Percentiles rank a stretch among this genome's conserved stretches.
Evolutionary conservation across 2,113 vertebrate species (phyloP).

Genomic region (Bubo scandiacus): DNA sequence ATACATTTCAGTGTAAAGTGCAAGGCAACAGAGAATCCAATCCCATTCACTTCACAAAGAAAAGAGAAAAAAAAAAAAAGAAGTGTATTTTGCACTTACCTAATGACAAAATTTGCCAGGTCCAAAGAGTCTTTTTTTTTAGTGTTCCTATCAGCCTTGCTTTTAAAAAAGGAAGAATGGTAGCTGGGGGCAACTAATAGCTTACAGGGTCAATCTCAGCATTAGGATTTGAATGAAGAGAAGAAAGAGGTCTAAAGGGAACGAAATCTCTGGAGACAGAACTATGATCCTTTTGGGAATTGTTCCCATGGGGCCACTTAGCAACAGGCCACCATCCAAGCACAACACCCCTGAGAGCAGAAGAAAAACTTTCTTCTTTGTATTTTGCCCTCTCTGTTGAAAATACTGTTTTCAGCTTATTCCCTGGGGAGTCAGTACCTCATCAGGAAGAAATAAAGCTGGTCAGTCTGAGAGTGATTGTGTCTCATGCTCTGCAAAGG

Average conservation of each 20-base stretch:
- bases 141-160: not conserved
- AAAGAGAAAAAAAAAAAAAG: not conserved
- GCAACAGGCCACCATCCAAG: conserved; percentile 59
- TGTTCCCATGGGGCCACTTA: conserved; percentile 46
- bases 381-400: conserved; percentile 13
- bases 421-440: conserved; percentile 19
- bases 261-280: conserved; percentile 8
- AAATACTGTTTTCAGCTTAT: conserved; percentile 21
- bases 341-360: not conserved
- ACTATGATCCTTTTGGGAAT: conserved; percentile 35
- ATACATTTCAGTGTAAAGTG: conserved; percentile 6
- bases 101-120: conserved; percentile 19
- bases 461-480: conserved; percentile 6
- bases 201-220: conserved; percentile 26
- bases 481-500: conserved; percentile 41
- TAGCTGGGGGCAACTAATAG: conserved; percentile 38
- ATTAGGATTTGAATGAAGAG: conserved; percentile 32
- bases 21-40: conserved; percentile 42
- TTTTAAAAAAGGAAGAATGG: conserved; percentile 37
- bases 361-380: conserved; percentile 42
- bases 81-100: conserved; percentile 10
- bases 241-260: conserved; percentile 49
- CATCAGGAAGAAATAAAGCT: conserved; percentile 54
- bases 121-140: not conserved
- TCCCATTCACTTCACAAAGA: conserved; percentile 17